These are phyloP conservation scores for Meteorus cinctellus DNA, from an alignment of 2,888 invertebrate species.

Conservation along the genomic window DNA sequence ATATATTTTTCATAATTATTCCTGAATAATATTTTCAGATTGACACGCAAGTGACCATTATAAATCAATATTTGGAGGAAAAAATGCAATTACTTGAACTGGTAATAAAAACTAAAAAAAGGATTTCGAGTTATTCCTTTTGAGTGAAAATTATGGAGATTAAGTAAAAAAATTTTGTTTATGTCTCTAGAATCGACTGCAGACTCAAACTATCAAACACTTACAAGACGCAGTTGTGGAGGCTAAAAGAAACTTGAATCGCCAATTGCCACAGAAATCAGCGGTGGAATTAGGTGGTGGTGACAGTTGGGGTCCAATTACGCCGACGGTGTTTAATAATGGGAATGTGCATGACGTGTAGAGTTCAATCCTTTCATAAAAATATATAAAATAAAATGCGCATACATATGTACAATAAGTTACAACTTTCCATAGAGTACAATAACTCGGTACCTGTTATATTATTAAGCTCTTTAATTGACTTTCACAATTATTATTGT, in stretches of 20 bases:
- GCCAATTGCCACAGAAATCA: constrained; percentile 66
- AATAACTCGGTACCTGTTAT: constrained; percentile 42
- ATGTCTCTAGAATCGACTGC: constrained; percentile 63
- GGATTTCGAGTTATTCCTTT: neutral
- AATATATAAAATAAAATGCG: constrained; percentile 42
- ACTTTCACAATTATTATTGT: constrained; percentile 22
- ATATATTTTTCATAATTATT: constrained; percentile 22
- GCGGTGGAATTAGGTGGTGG: constrained; percentile 64
- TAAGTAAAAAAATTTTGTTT: neutral
- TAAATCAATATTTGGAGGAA: constrained; percentile 63
- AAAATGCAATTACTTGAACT: constrained; percentile 64
- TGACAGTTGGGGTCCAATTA: constrained; percentile 67
- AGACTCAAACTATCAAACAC: constrained; percentile 69
- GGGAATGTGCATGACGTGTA: constrained; percentile 71
- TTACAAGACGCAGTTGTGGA: constrained; percentile 68
- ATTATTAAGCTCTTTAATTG: constrained; percentile 13
- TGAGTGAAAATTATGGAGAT: neutral
- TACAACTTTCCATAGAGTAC: constrained; percentile 27
- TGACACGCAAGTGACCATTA: constrained; percentile 59
- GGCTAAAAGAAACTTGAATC: constrained; percentile 67
- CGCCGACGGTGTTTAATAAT: constrained; percentile 66
- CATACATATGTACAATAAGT: constrained; percentile 27
- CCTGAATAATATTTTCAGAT: constrained; percentile 58
- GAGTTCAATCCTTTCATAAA: constrained; percentile 51
- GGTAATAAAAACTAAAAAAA: constrained; percentile 52